Conservation (phyloP, 53 echinoderm and acorn worm species). For the Arbacia lixula region DNA sequence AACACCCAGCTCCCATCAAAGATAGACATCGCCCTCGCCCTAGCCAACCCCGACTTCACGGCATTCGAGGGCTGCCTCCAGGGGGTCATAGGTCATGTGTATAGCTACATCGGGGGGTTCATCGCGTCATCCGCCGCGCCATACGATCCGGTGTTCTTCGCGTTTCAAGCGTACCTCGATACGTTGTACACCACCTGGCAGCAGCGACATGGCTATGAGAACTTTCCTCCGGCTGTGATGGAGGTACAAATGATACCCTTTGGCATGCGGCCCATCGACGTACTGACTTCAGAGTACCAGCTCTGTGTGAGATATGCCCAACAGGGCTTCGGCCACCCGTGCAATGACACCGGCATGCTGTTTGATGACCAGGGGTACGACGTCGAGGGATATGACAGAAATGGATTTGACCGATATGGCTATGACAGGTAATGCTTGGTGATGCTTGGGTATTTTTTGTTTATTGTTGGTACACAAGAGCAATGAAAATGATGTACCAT, state of each 20-base stretch:
- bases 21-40: constrained; percentile 84
- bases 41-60: constrained; percentile 70
- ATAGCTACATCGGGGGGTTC: constrained; percentile 87
- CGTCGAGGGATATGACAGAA: constrained; percentile 76
- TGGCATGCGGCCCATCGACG: constrained; percentile 75
- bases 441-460: neutral
- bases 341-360: constrained; percentile 71
- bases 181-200: constrained; percentile 98
- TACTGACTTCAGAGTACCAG: constrained; percentile 71
- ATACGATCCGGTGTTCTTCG: constrained; percentile 92
- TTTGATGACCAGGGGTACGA: constrained; percentile 85
- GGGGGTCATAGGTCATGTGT: constrained; percentile 84
- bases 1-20: constrained; percentile 81
- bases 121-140: constrained; percentile 80
- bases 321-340: constrained; percentile 79
- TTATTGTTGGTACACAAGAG: neutral
- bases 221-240: constrained; percentile 69
- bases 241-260: constrained; percentile 89
- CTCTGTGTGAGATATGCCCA: constrained; percentile 87
- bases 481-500: neutral
- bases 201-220: constrained; percentile 57
- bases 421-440: constrained; percentile 43
- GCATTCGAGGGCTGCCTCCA: constrained; percentile 84
- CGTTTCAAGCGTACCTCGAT: constrained; percentile 88
- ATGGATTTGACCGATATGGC: constrained; percentile 88